These are phyloP conservation scores for Machimus atricapillus DNA, from an alignment of 2,888 invertebrate species.

Conservation along the genomic window DNA sequence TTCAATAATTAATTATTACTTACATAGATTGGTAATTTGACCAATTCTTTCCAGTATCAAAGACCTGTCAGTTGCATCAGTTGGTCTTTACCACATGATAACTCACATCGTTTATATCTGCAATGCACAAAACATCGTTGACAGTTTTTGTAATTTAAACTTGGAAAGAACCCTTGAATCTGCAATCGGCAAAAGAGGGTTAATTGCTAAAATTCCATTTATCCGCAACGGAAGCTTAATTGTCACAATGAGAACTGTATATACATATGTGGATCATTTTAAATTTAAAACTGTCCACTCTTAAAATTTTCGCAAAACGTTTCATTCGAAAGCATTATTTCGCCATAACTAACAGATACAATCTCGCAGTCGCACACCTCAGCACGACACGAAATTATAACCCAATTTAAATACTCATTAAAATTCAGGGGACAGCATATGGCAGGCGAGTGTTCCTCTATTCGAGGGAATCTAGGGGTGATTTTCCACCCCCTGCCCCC, in stretches of 20 bases:
- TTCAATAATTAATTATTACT: too few species aligned
- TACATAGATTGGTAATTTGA: neutral
- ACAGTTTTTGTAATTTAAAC: neutral
- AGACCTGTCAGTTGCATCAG: neutral
- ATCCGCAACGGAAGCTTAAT: neutral
- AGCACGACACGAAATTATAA: constrained; percentile 44
- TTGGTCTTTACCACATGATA: neutral
- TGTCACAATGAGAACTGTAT: neutral
- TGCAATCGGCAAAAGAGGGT: neutral
- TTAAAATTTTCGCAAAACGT: neutral
- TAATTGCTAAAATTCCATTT: neutral
- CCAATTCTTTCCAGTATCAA: neutral
- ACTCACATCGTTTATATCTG: neutral
- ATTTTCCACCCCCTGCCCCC: neutral
- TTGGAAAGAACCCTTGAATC: neutral
- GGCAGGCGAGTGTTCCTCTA: neutral
- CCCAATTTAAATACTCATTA: constrained; percentile 47
- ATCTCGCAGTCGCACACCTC: constrained; percentile 24
- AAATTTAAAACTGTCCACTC: neutral
- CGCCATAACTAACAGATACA: constrained; percentile 26
- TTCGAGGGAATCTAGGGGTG: neutral
- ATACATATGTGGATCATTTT: neutral
- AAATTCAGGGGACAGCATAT: constrained; percentile 38
- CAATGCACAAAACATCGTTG: neutral
- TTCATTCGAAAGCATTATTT: constrained; percentile 11